These are phyloP conservation scores for Lethenteron camtschaticum DNA, from an alignment of 2,113 vertebrate species.

Conservation along the genomic window DNA sequence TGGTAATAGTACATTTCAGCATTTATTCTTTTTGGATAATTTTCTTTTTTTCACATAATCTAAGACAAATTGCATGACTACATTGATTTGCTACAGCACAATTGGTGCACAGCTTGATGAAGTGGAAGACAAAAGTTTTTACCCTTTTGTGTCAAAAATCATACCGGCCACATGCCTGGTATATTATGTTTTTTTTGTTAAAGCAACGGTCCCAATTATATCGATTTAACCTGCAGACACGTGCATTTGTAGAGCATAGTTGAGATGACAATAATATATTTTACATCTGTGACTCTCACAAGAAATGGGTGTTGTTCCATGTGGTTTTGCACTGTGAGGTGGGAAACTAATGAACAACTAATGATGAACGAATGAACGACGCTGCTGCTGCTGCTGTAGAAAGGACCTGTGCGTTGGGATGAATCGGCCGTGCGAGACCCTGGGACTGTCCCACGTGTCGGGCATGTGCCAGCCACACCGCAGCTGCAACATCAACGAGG, in stretches of 20 bases:
- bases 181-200: too few relatives aligned
- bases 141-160: too few relatives aligned
- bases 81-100: too few relatives aligned
- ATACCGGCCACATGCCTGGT: too few relatives aligned
- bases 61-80: too few relatives aligned
- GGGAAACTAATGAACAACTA: neutral
- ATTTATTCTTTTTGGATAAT: too few relatives aligned
- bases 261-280: neutral
- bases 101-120: too few relatives aligned
- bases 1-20: too few relatives aligned
- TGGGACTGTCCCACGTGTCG: slow-evolving; percentile 84
- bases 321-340: neutral
- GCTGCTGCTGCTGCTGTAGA: slow-evolving; percentile 21
- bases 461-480: slow-evolving; percentile 88
- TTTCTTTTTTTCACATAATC: too few relatives aligned
- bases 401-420: slow-evolving; percentile 82
- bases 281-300: neutral
- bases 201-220: too few relatives aligned
- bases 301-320: neutral
- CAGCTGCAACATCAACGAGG: slow-evolving; percentile 94
- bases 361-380: neutral
- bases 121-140: too few relatives aligned
- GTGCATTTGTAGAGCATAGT: neutral
- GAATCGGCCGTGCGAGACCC: slow-evolving; percentile 75
- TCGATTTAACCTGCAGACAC: neutral